Evolutionary conservation across 2,888 invertebrate genomes (phyloP), one percentile per base, ranked within the genome.

Genomic region (Mythimna pallens): DNA sequence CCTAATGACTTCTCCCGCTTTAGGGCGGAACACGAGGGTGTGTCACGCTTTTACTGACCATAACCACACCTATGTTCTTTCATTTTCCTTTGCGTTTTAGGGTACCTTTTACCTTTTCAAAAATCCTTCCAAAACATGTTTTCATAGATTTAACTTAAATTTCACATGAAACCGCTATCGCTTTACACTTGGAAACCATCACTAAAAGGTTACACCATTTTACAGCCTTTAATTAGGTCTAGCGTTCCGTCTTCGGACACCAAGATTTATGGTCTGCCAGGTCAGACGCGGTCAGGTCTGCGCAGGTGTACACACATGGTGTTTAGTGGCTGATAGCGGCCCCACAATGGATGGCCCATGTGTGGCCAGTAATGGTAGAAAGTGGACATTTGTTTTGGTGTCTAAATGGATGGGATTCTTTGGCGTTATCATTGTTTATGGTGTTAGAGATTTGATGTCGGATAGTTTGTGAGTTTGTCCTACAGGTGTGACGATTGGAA

Each of bases 191-290:
- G 47, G 17, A 36, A 3, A 30, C 55, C 75, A 55, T 9, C 59
- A 64, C 59, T 74, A 76, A 81, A 81, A 88, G 84, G 82, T 88
- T 88, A 88, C 86, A 87, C 83, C 87, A 88, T 87, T 87, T 91
- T 92, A 92, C 93, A 91, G 92, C 80, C 86, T 90, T 87, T 93
- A 94, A 93, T 94, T 93, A 93, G 93, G 91, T 92, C 89, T 90
- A 91, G 91, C 90, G 88, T 88, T 89, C 88, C 89, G 92, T 91
- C 91, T 87, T 83, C 62, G 83, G 80, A 79, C 80, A 71, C 76
- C 84, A 84, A 87, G 90, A 94, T 93, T 93, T 93, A 93, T 91
- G 83, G 87, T 59, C 70, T 72, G 47, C 30, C 74, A 73, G 61
- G 34, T n/a, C 64, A 59, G 54, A 47, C 12, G 43, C 80, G 65